These are phyloP conservation scores for Myopa testacea DNA, from an alignment of 2,888 invertebrate species.

Conservation along the genomic window DNA sequence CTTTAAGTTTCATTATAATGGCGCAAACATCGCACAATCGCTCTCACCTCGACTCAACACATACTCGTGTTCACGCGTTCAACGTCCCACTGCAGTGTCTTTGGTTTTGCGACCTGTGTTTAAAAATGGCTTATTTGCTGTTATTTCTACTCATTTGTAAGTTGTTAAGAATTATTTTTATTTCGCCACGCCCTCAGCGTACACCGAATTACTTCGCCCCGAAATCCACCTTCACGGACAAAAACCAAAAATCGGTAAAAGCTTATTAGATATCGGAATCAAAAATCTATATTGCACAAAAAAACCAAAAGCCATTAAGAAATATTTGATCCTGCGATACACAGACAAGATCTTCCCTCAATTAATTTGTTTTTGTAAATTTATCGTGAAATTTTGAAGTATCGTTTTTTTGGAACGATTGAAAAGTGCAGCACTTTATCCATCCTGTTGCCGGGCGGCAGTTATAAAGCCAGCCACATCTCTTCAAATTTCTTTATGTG, in stretches of 20 bases:
- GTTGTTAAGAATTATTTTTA: slow-evolving; percentile 5
- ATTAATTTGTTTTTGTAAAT: not conserved
- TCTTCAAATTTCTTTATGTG: no score
- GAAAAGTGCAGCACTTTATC: no score
- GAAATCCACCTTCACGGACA: slow-evolving; percentile 1
- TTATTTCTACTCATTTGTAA: slow-evolving; percentile 17
- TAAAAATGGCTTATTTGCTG: slow-evolving; percentile 18
- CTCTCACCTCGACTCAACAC: not conserved
- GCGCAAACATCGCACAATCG: slow-evolving; percentile 18
- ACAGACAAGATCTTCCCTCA: no score
- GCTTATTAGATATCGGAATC: slow-evolving; percentile 1
- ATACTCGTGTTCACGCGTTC: not conserved
- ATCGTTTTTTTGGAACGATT: no score
- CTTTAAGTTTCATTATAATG: slow-evolving; percentile 13
- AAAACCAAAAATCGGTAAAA: slow-evolving; percentile 10
- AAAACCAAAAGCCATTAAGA: not conserved
- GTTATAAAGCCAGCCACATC: no score
- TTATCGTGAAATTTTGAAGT: no score
- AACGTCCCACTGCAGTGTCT: slow-evolving; percentile 5
- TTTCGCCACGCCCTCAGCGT: not conserved
- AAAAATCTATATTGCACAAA: not conserved
- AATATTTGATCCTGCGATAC: not conserved
- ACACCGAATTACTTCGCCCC: not conserved
- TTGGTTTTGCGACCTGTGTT: slow-evolving; percentile 23
- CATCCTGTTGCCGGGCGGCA: no score